Base-by-base conservation (phyloP, 1,140 invertebrate genomes). In the Meloidogyne hapla region DNA sequence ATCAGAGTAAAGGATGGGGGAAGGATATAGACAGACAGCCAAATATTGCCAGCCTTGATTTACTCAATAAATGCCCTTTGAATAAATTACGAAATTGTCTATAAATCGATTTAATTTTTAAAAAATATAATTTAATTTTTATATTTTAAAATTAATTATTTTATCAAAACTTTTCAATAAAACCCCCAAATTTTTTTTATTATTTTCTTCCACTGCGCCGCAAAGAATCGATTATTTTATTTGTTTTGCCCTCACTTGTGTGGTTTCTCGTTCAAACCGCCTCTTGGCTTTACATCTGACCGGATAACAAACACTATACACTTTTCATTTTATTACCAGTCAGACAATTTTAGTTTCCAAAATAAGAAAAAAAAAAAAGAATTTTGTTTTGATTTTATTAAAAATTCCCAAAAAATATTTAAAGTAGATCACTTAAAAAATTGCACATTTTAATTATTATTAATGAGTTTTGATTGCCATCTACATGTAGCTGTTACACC, bases 401-500 rank as follows among this genome's bases (percentile, higher is more conserved):
- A 56, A 56, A 56, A 56, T 5, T 15, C 1, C 18, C n/a, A 48
- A 48, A n/a, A n/a, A 5, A n/a, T 56, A 33, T 0, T 56, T n/a
- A 56, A 56, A 48, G 1, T 18, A 18, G 15, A 48, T 18, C 2
- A 48, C 4, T 18, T n/a, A n/a, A n/a, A n/a, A n/a, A n/a, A n/a
- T n/a, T n/a, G n/a, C n/a, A n/a, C n/a, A n/a, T n/a, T 56, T 6
- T 56, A 56, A 56, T 56, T 56, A 69, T 12, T 40, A 68, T 23
- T 13, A 13, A 73, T 73, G 70, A 73, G 70, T 28, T 56, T 73
- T 21, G 70, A 73, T 38, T 73, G 70, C 25, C 70, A 64, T 33
- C 5, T 73, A 3, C 74, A 75, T 40, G 56, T 75, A 71, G 25
- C 74, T 33, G 70, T 75, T 42, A 75, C 69, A 2, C 74, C 74